A percentile compares a stretch with the other conserved stretches of the same genome.
Evolutionary conservation across 2,797 vertebrate species (phyloP).

Genomic region (Sebastes dallii): DNA sequence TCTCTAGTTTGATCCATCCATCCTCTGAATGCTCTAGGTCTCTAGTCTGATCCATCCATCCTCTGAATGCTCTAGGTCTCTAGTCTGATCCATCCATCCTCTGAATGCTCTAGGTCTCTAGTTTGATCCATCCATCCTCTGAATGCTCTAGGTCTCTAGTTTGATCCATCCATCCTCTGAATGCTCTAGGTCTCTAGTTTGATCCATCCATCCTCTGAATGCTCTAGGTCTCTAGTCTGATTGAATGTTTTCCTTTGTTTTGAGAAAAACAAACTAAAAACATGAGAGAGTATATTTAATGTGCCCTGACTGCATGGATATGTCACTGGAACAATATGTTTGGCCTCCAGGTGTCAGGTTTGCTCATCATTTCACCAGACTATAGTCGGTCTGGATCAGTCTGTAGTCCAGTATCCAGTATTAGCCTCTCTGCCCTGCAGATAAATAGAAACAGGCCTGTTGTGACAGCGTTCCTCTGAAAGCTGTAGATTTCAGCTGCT

Average conservation of each 20-base stretch:
- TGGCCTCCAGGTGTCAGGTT: constrained; percentile 47
- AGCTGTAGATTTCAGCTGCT: constrained; percentile 26
- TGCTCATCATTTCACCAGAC: constrained; percentile 24
- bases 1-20: no score
- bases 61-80: no score
- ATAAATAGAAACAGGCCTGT: constrained; percentile 30
- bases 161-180: no score
- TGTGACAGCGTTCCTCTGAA: constrained; percentile 41
- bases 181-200: no score
- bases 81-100: no score
- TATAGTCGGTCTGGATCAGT: not conserved
- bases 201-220: no score
- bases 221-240: no score
- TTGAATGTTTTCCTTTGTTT: not conserved
- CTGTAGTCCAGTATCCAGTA: constrained; percentile 8
- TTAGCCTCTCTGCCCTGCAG: constrained; percentile 18
- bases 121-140: no score
- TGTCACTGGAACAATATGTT: not conserved
- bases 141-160: no score
- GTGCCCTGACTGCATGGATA: not conserved
- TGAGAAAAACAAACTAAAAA: not conserved
- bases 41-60: no score
- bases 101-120: no score
- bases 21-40: no score
- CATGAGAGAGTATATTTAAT: not conserved